phyloP scores from a whole-genome alignment of 2,797 vertebrate genomes.

The Mionectes olivaceus region DNA sequence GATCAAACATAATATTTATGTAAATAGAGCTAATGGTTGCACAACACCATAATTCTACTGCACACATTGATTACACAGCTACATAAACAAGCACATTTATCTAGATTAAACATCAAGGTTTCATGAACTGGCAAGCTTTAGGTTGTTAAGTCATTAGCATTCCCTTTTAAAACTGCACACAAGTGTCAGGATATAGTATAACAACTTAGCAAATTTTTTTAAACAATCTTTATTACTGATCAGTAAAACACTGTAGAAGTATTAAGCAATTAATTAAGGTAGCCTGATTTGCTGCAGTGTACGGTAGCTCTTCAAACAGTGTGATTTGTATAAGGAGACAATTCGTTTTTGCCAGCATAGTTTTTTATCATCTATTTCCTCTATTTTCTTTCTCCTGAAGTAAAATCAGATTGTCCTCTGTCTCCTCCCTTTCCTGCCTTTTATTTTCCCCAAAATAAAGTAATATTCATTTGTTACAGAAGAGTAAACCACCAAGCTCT shows the following conservation, averaged over 20 bases:
- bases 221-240: background rate
- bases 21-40: slow-evolving; percentile 59
- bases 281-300: background rate
- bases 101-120: slow-evolving; percentile 67
- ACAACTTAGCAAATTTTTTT: background rate
- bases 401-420: background rate
- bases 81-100: slow-evolving; percentile 62
- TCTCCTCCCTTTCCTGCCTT: background rate
- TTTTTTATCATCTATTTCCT: background rate
- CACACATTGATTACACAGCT: slow-evolving; percentile 45
- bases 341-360: background rate
- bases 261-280: slow-evolving; percentile 2
- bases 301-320: background rate
- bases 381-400: background rate
- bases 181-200: slow-evolving; percentile 21
- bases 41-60: slow-evolving; percentile 43
- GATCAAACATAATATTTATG: slow-evolving; percentile 66
- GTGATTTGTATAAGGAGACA: background rate
- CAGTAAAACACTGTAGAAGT: background rate
- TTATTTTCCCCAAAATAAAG: background rate
- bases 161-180: slow-evolving; percentile 17
- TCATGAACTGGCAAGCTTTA: slow-evolving; percentile 33
- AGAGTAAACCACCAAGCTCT: background rate
- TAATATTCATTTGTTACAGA: background rate
- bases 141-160: slow-evolving; percentile 39